phyloP scores from a whole-genome alignment of 2,797 vertebrate genomes.

The Poecilia picta region DNA sequence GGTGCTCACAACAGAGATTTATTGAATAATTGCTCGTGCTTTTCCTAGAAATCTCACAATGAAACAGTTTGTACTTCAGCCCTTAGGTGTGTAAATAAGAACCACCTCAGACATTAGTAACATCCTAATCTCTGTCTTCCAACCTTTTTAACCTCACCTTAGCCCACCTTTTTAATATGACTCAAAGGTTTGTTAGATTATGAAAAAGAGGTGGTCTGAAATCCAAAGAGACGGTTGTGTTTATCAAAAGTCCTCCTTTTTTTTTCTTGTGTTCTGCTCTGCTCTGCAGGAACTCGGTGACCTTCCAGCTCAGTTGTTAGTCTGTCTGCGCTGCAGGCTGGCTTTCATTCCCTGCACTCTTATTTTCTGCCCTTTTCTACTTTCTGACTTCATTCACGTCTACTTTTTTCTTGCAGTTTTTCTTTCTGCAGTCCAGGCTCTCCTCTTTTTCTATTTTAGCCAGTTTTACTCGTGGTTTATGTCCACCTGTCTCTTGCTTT shows the following conservation, averaged over 20 bases:
- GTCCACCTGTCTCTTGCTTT: neutral
- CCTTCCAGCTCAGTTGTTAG: slow-evolving; percentile 76
- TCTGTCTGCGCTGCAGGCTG: slow-evolving; percentile 72
- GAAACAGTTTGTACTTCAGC: neutral
- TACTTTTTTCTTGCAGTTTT: slow-evolving; percentile 18
- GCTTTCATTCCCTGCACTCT: slow-evolving; percentile 68
- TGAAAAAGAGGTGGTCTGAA: neutral
- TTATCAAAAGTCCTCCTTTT: slow-evolving; percentile 66
- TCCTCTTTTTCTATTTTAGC: neutral
- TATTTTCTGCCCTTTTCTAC: slow-evolving; percentile 37
- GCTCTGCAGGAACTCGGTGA: slow-evolving; percentile 77
- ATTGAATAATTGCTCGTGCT: neutral
- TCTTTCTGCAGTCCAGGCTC: slow-evolving; percentile 22
- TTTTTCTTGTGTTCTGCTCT: slow-evolving; percentile 21
- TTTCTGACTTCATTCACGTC: slow-evolving; percentile 29
- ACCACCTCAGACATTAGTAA: neutral
- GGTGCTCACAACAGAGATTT: slow-evolving; percentile 27
- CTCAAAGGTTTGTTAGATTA: slow-evolving; percentile 4
- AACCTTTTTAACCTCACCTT: slow-evolving; percentile 25
- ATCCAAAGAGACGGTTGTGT: slow-evolving; percentile 66
- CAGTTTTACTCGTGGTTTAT: slow-evolving; percentile 1
- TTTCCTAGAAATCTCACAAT: neutral
- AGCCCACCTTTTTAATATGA: slow-evolving; percentile 36
- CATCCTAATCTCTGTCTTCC: slow-evolving; percentile 33
- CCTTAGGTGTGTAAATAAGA: neutral